These are phyloP conservation scores for Seira sanloemensis DNA, from an alignment of 2,888 invertebrate genomes.

Conservation along the genomic window DNA sequence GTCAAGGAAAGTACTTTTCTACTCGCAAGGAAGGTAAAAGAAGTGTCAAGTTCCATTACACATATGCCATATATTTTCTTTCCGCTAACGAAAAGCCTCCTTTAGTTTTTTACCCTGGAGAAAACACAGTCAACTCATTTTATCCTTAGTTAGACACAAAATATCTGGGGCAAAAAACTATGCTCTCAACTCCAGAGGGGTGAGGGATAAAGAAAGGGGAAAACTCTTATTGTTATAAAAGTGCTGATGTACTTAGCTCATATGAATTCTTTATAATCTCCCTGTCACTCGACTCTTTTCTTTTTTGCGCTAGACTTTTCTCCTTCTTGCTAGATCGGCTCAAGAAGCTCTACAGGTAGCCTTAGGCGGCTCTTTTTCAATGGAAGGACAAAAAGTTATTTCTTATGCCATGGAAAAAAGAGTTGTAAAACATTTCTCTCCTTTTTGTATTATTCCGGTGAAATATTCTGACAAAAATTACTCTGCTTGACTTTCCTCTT, in stretches of 20 bases:
- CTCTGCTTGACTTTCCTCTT: constrained; percentile 36
- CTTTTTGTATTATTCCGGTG: constrained; percentile 6
- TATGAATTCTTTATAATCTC: constrained; percentile 62
- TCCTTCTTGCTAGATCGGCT: constrained; percentile 48
- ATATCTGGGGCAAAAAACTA: neutral
- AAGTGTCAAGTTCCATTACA: neutral
- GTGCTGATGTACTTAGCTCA: constrained; percentile 45
- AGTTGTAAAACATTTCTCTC: constrained; percentile 2
- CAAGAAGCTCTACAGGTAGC: constrained; percentile 62
- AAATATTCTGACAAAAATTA: constrained; percentile 22
- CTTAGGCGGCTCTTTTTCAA: constrained; percentile 43
- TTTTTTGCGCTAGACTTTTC: too few species aligned
- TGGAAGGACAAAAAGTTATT: neutral
- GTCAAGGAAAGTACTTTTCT: neutral
- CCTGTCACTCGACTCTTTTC: constrained; percentile 25
- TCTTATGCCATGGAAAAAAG: constrained; percentile 19
- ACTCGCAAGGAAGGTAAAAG: neutral
- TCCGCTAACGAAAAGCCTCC: constrained; percentile 5
- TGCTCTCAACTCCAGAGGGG: neutral
- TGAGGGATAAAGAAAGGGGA: neutral
- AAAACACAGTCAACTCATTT: constrained; percentile 37
- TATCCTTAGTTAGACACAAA: constrained; percentile 31
- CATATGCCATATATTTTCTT: constrained; percentile 3
- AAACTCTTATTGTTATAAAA: constrained; percentile 45
- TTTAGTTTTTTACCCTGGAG: neutral